A percentile compares a stretch with the other conserved stretches of the same genome.
phyloP scores from a whole-genome alignment of 2,888 invertebrate genomes.

The Dryobota labecula region DNA sequence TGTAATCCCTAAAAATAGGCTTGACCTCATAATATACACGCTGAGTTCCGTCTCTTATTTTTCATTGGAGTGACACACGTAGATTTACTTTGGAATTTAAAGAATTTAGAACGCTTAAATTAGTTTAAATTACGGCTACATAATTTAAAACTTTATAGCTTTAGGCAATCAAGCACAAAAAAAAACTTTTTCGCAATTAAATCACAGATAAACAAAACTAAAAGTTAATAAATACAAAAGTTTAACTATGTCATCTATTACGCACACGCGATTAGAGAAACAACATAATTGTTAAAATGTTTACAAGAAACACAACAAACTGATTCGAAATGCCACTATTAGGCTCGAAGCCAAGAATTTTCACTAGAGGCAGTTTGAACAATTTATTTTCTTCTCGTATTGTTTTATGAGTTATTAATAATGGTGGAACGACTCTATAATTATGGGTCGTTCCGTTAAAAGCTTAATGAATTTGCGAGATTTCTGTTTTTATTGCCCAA shows the following conservation, averaged over 20 bases:
- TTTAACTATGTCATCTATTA: constrained; percentile 56
- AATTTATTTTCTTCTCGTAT: constrained; percentile 67
- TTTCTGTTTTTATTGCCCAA: constrained; percentile 68
- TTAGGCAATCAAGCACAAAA: constrained; percentile 35
- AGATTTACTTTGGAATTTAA: constrained; percentile 6
- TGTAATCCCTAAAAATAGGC: not conserved
- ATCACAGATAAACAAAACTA: constrained; percentile 38
- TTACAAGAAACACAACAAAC: constrained; percentile 59
- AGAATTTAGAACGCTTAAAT: constrained; percentile 38
- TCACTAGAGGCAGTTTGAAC: constrained; percentile 58
- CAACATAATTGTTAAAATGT: constrained; percentile 64
- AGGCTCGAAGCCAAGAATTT: constrained; percentile 67
- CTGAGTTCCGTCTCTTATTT: not conserved
- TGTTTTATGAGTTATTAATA: constrained; percentile 69
- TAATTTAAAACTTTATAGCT: constrained; percentile 30
- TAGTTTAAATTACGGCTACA: constrained; percentile 33
- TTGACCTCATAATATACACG: not conserved
- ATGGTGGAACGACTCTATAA: constrained; percentile 67
- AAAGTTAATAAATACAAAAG: constrained; percentile 35
- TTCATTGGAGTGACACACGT: not conserved
- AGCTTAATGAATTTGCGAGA: constrained; percentile 70
- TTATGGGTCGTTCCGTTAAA: constrained; percentile 68
- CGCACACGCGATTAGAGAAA: constrained; percentile 57
- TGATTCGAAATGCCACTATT: constrained; percentile 60
- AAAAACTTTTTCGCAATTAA: constrained; percentile 30